These are phyloP conservation scores for Anoura caudifer DNA, from an alignment of 2,113 vertebrate genomes.

Conservation along the genomic window DNA sequence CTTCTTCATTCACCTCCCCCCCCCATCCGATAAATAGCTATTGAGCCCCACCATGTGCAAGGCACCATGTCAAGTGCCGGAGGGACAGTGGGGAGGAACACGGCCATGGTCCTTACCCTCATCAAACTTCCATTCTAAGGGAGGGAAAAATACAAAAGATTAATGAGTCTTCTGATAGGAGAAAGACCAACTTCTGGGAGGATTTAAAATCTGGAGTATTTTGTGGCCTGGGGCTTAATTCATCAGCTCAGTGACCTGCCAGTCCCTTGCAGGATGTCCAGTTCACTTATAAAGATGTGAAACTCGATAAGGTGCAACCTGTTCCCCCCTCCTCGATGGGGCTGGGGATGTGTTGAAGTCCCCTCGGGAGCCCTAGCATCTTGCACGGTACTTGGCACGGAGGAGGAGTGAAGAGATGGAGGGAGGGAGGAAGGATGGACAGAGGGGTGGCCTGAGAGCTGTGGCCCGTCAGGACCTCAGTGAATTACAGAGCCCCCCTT, in stretches of 20 bases:
- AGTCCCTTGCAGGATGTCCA: neutral
- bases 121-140: neutral
- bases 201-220: neutral
- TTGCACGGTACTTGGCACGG: neutral
- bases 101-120: neutral
- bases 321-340: neutral
- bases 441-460: neutral
- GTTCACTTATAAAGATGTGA: neutral
- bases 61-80: neutral
- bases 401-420: neutral
- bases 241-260: neutral
- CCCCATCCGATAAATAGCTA: neutral
- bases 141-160: neutral
- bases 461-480: too few species aligned
- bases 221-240: neutral
- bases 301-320: neutral
- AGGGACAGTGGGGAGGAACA: neutral
- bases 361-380: neutral
- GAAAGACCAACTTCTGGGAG: neutral
- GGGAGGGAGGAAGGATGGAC: neutral
- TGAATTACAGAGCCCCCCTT: neutral
- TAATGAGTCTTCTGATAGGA: neutral
- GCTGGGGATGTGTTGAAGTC: neutral
- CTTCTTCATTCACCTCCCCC: rapidly evolving
- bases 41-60: neutral